phyloP scores from a whole-genome alignment of 2,797 vertebrate species.

The Danio choprae region DNA sequence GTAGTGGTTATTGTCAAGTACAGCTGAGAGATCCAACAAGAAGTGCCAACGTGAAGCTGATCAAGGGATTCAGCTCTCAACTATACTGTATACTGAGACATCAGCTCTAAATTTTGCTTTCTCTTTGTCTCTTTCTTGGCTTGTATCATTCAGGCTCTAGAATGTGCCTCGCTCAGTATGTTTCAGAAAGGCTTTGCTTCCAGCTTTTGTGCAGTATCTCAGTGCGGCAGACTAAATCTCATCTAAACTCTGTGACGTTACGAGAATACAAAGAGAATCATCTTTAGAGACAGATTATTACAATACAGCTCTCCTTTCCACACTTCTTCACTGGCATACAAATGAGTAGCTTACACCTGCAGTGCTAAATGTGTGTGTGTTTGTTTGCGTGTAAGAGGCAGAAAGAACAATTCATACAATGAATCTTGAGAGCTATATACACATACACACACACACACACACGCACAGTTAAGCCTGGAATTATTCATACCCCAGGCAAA shows the following conservation, averaged over 20 bases:
- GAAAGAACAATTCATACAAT: background rate
- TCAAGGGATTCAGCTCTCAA: slow-evolving; percentile 10
- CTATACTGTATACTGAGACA: background rate
- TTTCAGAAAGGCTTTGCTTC: slow-evolving; percentile 4
- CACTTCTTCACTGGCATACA: slow-evolving; percentile 31
- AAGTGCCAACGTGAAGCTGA: slow-evolving; percentile 4
- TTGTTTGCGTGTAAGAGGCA: background rate
- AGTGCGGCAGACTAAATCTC: background rate
- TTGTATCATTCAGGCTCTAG: background rate
- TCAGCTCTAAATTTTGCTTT: slow-evolving; percentile 3
- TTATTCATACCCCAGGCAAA: too few species aligned
- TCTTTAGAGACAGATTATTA: slow-evolving; percentile 20
- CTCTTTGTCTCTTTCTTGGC: background rate
- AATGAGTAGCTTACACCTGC: slow-evolving; percentile 40
- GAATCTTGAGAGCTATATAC: too few species aligned
- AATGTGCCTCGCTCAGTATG: background rate
- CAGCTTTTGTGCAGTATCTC: slow-evolving; percentile 8
- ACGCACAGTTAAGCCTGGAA: too few species aligned
- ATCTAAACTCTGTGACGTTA: background rate
- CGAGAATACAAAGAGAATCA: slow-evolving; percentile 13
- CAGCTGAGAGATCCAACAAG: background rate
- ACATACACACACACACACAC: too few species aligned
- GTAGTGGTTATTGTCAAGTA: background rate
- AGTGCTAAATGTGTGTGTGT: slow-evolving; percentile 29
- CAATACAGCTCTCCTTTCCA: slow-evolving; percentile 2